Percentiles rank a stretch among this genome's conserved stretches.
Evolutionary conservation across 2,113 vertebrate species (phyloP).

Genomic region (Limnothrissa miodon): DNA sequence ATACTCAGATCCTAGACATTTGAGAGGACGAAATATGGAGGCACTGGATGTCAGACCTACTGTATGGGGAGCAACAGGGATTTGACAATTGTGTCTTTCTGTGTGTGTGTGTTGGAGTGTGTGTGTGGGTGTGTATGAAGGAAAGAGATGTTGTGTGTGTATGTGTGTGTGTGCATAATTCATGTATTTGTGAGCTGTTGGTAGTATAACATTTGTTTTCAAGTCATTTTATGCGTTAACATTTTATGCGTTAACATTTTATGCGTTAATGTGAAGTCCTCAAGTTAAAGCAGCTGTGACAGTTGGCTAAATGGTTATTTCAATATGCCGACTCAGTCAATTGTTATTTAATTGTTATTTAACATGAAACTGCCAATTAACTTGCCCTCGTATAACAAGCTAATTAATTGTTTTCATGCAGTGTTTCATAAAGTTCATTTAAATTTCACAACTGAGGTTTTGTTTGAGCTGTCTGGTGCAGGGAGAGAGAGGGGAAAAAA

Average conservation of each 20-base stretch:
- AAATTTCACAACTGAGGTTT: not conserved
- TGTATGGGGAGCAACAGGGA: too few species aligned
- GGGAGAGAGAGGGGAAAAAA: not conserved
- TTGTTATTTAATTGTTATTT: constrained; percentile 15
- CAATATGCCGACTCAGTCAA: not conserved
- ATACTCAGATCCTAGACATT: not conserved
- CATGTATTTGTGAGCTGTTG: too few species aligned
- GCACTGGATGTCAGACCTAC: too few species aligned
- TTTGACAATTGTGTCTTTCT: too few species aligned
- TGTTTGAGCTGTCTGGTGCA: not conserved
- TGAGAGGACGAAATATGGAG: not conserved
- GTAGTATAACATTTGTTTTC: not conserved
- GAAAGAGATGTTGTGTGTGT: constrained; percentile 2
- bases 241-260: too few species aligned
- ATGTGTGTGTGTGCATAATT: not conserved
- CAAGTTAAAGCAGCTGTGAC: not conserved
- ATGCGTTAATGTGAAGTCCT: too few species aligned
- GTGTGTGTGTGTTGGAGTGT: not conserved
- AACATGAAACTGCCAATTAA: not conserved
- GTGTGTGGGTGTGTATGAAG: not conserved
- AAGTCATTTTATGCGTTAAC: not conserved
- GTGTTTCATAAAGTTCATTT: not conserved
- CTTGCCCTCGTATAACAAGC: not conserved
- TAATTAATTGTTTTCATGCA: not conserved
- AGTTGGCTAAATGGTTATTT: not conserved